Evolutionary conservation across 1,140 invertebrate species (phyloP).

Genomic region (Dryas iulia): DNA sequence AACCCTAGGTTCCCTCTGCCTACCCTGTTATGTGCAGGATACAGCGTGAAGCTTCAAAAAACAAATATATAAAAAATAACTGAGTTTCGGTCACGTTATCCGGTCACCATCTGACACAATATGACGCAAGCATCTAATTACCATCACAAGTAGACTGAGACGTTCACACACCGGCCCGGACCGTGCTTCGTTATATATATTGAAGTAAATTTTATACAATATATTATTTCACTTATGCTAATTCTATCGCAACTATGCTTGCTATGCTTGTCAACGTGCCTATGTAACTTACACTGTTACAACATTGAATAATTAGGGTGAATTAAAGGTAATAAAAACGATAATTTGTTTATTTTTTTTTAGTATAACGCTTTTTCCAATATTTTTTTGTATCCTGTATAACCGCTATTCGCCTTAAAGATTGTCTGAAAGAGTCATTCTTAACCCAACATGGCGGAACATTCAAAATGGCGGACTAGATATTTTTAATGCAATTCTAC

Average conservation of each 20-base stretch:
- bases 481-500: no score
- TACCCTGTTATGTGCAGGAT: no score
- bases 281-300: neutral
- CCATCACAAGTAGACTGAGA: slow-evolving; percentile 33
- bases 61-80: neutral
- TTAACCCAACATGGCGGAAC: no score
- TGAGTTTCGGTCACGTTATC: slow-evolving; percentile 27
- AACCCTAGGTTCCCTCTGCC: no score
- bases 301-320: neutral
- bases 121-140: slow-evolving; percentile 35
- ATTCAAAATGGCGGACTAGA: no score
- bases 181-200: neutral
- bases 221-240: slow-evolving; percentile 25
- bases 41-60: no score
- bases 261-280: neutral
- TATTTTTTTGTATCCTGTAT: no score
- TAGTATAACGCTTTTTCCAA: no score
- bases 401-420: no score
- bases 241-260: slow-evolving; percentile 2
- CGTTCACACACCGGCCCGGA: slow-evolving; percentile 28
- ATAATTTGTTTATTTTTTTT: no score
- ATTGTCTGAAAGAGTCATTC: no score
- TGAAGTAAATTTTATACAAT: slow-evolving; percentile 26
- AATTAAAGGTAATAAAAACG: neutral
- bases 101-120: slow-evolving; percentile 27